Conservation (phyloP, 2,113 vertebrate species). For the Platysteira castanea region DNA sequence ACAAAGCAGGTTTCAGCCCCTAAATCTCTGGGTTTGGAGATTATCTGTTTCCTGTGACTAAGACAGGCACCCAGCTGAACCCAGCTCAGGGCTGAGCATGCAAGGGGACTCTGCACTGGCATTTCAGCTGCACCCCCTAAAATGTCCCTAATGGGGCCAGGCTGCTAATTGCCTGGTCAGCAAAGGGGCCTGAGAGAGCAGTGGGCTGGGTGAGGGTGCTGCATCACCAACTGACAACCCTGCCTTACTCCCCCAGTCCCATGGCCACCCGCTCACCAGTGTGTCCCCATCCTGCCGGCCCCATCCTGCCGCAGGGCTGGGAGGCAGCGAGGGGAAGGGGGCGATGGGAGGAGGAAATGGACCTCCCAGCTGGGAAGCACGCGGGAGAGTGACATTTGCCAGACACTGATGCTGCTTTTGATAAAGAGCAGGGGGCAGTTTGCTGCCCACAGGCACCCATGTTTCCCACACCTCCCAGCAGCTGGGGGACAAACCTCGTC, state of each 20-base stretch:
- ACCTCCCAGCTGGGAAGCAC: conserved; percentile 4
- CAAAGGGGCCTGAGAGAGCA: neutral
- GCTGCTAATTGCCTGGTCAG: neutral
- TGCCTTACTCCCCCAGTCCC: neutral
- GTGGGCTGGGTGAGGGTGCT: neutral
- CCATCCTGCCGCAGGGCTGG: neutral
- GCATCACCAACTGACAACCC: accelerated
- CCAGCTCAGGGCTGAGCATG: neutral
- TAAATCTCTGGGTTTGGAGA: neutral
- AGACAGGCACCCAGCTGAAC: accelerated
- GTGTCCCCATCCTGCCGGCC: accelerated
- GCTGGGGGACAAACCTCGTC: neutral
- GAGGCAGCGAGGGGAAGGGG: neutral
- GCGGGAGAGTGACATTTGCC: conserved; percentile 22
- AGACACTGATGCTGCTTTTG: conserved; percentile 30
- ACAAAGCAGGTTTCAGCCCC: neutral
- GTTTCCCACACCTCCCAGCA: conserved; percentile 1
- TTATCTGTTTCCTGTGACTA: neutral
- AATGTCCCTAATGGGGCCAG: neutral
- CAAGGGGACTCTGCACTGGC: neutral
- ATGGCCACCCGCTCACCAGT: accelerated
- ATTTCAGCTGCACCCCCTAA: neutral
- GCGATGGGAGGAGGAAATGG: neutral
- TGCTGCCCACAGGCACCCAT: neutral
- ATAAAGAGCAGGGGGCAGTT: neutral